phyloP scores from a whole-genome alignment of 2,888 invertebrate species.

The Andrena praecox region DNA sequence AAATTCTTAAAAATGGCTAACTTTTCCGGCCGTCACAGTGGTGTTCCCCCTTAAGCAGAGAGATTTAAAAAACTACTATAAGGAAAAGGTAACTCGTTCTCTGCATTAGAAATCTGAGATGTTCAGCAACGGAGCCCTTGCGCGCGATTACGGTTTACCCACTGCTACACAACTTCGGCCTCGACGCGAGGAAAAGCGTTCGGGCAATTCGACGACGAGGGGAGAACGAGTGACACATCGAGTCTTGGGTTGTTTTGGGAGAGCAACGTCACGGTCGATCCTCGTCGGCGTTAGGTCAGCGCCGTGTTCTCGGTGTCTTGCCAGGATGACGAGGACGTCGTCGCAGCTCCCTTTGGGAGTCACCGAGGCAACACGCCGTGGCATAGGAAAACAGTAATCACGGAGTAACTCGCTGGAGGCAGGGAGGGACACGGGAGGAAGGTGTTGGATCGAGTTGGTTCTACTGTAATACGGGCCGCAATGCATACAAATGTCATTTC shows the following conservation, averaged over 20 bases:
- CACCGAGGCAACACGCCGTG: constrained; percentile 65
- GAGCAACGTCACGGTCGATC: constrained; percentile 30
- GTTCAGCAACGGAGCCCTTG: too few relatives aligned
- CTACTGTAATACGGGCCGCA: constrained; percentile 80
- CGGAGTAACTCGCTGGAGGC: constrained; percentile 71
- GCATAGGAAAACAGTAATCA: constrained; percentile 83
- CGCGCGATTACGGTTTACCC: too few relatives aligned
- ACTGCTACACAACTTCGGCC: too few relatives aligned
- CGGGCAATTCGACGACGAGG: not conserved
- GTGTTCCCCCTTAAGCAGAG: too few relatives aligned
- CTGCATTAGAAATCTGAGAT: too few relatives aligned
- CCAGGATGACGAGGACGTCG: constrained; percentile 44
- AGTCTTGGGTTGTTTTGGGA: constrained; percentile 13
- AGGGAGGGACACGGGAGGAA: constrained; percentile 41
- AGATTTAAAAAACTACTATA: too few relatives aligned
- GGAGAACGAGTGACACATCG: constrained; percentile 3
- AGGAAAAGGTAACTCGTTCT: too few relatives aligned
- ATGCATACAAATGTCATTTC: constrained; percentile 83
- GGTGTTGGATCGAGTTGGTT: constrained; percentile 77
- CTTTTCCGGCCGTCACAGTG: too few relatives aligned
- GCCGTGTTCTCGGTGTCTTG: constrained; percentile 39
- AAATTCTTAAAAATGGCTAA: too few relatives aligned
- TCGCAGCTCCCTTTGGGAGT: constrained; percentile 71
- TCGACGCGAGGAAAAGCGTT: too few relatives aligned
- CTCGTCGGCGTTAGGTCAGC: constrained; percentile 56